Conservation (phyloP, 2,113 vertebrate species). For the Megatriorchis doriae region DNA sequence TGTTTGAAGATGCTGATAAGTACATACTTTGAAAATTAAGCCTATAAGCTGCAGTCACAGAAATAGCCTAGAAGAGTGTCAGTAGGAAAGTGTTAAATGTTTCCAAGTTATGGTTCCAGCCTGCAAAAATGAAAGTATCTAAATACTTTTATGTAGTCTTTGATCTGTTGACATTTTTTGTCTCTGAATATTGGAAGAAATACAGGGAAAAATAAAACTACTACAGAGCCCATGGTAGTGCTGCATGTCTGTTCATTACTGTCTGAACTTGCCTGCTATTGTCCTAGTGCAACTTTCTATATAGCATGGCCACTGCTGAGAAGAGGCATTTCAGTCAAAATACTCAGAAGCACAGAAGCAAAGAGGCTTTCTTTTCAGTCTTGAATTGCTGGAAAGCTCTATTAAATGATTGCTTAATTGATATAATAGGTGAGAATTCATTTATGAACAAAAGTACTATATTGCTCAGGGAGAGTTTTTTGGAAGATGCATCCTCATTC, state of each 20-base stretch:
- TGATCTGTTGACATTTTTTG: neutral
- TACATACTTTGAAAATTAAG: neutral
- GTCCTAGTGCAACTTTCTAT: neutral
- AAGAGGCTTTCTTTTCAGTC: neutral
- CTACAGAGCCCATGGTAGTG: neutral
- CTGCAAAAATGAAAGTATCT: neutral
- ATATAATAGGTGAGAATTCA: neutral
- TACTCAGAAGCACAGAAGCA: neutral
- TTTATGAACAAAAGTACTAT: neutral
- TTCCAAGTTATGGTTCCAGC: neutral
- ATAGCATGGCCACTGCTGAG: neutral
- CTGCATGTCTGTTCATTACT: neutral
- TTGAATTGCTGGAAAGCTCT: neutral
- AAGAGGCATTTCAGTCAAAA: neutral
- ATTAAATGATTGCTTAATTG: neutral
- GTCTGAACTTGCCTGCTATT: neutral
- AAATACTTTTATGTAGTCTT: neutral
- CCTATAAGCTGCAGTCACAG: neutral
- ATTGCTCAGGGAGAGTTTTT: neutral
- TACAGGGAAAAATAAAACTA: neutral
- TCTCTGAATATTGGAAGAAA: neutral
- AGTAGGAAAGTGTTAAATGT: neutral
- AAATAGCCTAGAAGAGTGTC: neutral
- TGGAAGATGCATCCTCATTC: neutral
- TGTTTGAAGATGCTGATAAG: neutral